Base-by-base conservation (phyloP, 1,140 invertebrate species). In the Diploscapter pachys region DNA sequence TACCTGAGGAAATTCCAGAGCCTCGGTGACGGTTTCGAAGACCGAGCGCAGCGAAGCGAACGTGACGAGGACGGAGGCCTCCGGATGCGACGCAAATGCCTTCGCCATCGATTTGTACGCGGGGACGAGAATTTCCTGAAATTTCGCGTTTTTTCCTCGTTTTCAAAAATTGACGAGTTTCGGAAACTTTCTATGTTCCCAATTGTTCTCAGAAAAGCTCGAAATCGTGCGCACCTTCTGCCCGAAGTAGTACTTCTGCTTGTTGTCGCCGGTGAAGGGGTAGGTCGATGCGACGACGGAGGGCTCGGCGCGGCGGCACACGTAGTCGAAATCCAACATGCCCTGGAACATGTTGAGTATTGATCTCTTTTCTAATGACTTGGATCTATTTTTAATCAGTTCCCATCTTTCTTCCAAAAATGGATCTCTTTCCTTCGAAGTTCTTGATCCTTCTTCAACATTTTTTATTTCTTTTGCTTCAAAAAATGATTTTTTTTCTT, bases 211-310 rank as follows among this genome's bases (percentile, higher is more conserved):
- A 31, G 31, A 31, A 31, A 31, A 31, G 31, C 31, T 31, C 31
- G 31, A 0, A 31, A 31, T 31, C 31, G 31, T 31, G 31, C 63
- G 31, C 51, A 67, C 96, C 85, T 98, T 98, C 87, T 99, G 96
- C 0, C 96, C 97, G 92, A 96, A 99, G 85, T 99, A 99, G 88
- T 95, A 99, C 87, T 99, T 99, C 86, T 97, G 95, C 84, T 97
- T 97, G 85, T 99, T 96, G 88, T 99, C 95, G 1, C 95, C 96
- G 4, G 95, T 97, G 86, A 95, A 98, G 3, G 97, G 97, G 88
- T 99, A 99, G 9, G 98, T 94, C 83, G 98, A 93, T 52, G 95
- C 96, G 4, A 93, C 94, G 2, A 99, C 90, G 55, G 89, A 90
- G 3, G 89, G 89, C 80, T 93, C 91, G 72, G 90, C 88, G 78